phyloP scores from a whole-genome alignment of 1,140 invertebrate species.

The Brachionus calyciflorus region DNA sequence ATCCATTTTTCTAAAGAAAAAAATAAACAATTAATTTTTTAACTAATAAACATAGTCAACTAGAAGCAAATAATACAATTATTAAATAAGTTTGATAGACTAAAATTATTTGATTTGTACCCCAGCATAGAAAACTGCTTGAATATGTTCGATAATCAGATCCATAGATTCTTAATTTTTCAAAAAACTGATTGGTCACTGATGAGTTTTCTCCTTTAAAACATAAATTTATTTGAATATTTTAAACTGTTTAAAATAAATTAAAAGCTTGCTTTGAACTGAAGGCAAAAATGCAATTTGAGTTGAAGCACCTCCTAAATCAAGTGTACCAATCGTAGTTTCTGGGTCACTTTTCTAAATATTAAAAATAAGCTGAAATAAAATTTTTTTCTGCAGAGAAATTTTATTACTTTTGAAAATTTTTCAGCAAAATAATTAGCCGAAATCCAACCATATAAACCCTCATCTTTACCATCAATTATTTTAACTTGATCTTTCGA shows the following conservation, averaged over 20 bases:
- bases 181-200: background rate
- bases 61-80: too few relatives aligned
- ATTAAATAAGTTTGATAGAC: slow-evolving; percentile 33
- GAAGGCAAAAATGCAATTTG: slow-evolving; percentile 61
- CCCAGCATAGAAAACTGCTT: slow-evolving; percentile 30
- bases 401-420: slow-evolving; percentile 26
- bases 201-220: slow-evolving; percentile 7
- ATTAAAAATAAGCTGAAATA: background rate
- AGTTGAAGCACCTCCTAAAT: slow-evolving; percentile 65
- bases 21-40: background rate
- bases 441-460: slow-evolving; percentile 62
- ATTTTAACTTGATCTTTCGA: slow-evolving; percentile 50
- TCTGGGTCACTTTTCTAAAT: background rate
- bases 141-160: slow-evolving; percentile 24
- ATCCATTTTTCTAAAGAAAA: slow-evolving; percentile 15
- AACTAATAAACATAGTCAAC: background rate
- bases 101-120: slow-evolving; percentile 36
- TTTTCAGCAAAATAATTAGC: slow-evolving; percentile 59
- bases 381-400: background rate
- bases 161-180: slow-evolving; percentile 29
- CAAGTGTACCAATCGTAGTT: slow-evolving; percentile 58
- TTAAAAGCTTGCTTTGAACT: background rate
- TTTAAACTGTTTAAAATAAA: background rate
- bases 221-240: background rate
- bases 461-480: slow-evolving; percentile 62